phyloP scores from a whole-genome alignment of 30 jellyfish, hydroid and myxozoan genomes.

The Aurelia coerulea region DNA sequence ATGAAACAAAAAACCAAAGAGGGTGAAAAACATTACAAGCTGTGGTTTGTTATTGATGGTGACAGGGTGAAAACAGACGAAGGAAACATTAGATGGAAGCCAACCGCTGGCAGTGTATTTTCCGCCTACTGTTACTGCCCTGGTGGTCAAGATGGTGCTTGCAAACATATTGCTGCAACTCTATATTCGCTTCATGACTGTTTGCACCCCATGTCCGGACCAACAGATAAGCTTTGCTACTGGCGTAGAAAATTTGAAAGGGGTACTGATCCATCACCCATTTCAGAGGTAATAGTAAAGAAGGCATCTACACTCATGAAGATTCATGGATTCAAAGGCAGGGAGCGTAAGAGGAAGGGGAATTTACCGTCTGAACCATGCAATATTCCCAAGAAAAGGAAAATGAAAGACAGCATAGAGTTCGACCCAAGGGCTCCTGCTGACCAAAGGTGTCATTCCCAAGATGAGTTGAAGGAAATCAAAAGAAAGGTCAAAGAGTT shows the following conservation, averaged over 20 bases:
- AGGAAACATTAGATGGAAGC: conserved; percentile 19
- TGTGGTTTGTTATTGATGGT: conserved; percentile 24
- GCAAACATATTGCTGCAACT: too few species aligned
- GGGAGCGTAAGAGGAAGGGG: conserved; percentile 1
- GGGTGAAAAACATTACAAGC: conserved; percentile 23
- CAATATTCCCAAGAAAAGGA: not conserved
- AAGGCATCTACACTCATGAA: too few species aligned
- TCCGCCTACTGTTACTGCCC: conserved; percentile 42
- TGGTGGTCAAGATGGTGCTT: conserved; percentile 43
- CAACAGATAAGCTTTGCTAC: not conserved
- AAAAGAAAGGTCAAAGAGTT: not conserved
- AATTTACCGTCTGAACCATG: not conserved
- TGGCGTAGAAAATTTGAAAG: conserved; percentile 7
- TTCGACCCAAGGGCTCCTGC: conserved; percentile 18
- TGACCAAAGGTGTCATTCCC: not conserved
- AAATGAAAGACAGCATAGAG: not conserved
- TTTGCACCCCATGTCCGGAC: conserved; percentile 21
- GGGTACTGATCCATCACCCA: conserved; percentile 14
- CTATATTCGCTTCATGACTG: conserved; percentile 16
- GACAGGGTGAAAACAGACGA: conserved; percentile 12
- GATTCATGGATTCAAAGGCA: conserved; percentile 15
- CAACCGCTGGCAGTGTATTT: conserved; percentile 52
- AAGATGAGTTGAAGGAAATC: not conserved
- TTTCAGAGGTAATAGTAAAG: conserved; percentile 7
- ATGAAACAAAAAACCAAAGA: conserved; percentile 15